Evolutionary conservation across 2,888 invertebrate species (phyloP), one percentile per base, ranked within the genome.

Genomic region (Calameuta filiformis): DNA sequence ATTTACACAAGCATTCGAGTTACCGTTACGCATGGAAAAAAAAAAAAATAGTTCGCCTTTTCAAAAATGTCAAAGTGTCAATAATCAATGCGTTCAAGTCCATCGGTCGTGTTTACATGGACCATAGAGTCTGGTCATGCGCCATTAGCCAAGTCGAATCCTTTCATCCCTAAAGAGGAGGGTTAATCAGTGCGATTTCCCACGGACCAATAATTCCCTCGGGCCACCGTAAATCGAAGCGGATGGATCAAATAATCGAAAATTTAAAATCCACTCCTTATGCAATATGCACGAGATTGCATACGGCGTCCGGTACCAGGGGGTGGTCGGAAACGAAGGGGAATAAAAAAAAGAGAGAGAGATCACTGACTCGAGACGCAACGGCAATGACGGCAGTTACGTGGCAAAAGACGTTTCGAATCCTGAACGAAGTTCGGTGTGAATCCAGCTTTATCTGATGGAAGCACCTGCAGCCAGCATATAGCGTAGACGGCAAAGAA

Each of bases 401-500:
- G 23, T 56, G 9, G 40, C 23, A 23, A 56, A 56, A 56, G 40
- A 56, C 40, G 40, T 56, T 56, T 56, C 23, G 40, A 56, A 23
- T 56, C 40, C 40, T 56, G 23, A 56, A 56, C 40, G 0, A 56
- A 15, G 40, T 56, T 56, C 40, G 40, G 40, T 56, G 40, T 56
- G 82, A 78, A 75, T 76, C 76, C 77, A 73, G 73, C 82, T 75
- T 85, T 85, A 87, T 87, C 85, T 83, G 85, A 85, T 83, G 82
- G 77, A 82, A 75, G 83, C 85, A 87, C 85, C 84, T 83, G 84
- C 83, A 56, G 40, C 23, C 40, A 23, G 40, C 33, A 33, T 56
- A 56, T 9, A 56, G 15, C 40, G 86, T 87, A 83, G 86, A 86
- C 86, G 86, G n/a, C 85, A 81, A 83, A 82, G 88, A 89, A 89